Percentiles rank a stretch among this genome's conserved stretches.
Evolutionary conservation across 2,113 vertebrate genomes (phyloP).

Genomic region (Noctilio leporinus): DNA sequence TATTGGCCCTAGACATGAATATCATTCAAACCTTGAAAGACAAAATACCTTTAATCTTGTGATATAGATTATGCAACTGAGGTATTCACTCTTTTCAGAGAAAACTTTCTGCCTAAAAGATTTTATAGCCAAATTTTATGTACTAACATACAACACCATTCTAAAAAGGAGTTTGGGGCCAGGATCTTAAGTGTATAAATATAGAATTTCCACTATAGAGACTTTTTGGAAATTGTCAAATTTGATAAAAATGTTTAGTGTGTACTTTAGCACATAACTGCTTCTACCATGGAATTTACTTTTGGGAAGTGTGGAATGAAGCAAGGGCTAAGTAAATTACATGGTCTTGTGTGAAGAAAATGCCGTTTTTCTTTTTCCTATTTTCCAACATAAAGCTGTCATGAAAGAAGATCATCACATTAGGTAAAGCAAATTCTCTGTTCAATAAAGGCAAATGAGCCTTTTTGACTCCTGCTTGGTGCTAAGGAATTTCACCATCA

Average conservation of each 20-base stretch:
- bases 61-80: background rate
- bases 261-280: background rate
- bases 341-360: constrained; percentile 32
- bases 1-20: background rate
- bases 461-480: background rate
- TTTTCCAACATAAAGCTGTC: constrained; percentile 46
- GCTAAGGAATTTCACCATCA: background rate
- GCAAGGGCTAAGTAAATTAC: constrained; percentile 35
- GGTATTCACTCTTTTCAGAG: constrained; percentile 25
- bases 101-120: constrained; percentile 23
- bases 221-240: constrained; percentile 14
- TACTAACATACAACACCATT: constrained; percentile 36
- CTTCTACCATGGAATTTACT: constrained; percentile 57
- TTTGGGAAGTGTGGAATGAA: constrained; percentile 18
- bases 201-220: background rate
- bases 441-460: background rate
- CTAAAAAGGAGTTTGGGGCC: constrained; percentile 46
- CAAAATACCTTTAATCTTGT: constrained; percentile 34
- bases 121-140: constrained; percentile 41
- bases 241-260: constrained; percentile 17
- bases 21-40: constrained; percentile 1
- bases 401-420: background rate
- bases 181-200: constrained; percentile 6
- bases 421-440: background rate
- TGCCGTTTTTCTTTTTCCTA: background rate